phyloP scores from a whole-genome alignment of 2,113 vertebrate genomes.

The Prionailurus bengalensis region DNA sequence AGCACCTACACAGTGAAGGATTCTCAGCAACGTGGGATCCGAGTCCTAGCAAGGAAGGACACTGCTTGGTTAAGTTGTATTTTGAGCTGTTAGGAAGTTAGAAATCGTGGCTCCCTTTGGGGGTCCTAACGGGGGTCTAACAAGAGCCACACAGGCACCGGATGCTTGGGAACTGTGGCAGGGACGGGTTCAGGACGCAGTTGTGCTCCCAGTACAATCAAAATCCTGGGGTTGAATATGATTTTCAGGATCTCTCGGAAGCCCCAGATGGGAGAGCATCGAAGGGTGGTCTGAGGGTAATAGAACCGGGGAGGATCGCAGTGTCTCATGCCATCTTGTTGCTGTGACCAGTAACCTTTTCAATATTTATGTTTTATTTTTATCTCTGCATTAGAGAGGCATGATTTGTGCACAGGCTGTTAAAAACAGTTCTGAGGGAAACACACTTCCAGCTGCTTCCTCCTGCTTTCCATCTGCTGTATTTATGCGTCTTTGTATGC shows the following conservation, averaged over 20 bases:
- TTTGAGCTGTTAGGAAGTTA: background rate
- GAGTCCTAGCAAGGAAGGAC: background rate
- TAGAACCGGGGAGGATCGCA: slow-evolving; percentile 44
- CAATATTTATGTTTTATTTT: slow-evolving; percentile 90
- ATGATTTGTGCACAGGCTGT: slow-evolving; percentile 90
- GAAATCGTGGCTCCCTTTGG: background rate
- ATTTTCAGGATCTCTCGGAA: slow-evolving; percentile 54
- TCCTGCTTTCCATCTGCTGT: slow-evolving; percentile 90
- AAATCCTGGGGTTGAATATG: background rate
- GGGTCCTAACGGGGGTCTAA: background rate
- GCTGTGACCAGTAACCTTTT: slow-evolving; percentile 88
- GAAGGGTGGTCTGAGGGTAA: background rate
- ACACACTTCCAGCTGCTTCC: slow-evolving; percentile 91
- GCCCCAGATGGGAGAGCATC: background rate
- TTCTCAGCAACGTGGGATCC: background rate
- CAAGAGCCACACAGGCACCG: background rate
- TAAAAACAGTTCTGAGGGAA: slow-evolving; percentile 90
- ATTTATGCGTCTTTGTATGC: slow-evolving; percentile 85
- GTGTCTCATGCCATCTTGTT: slow-evolving; percentile 75
- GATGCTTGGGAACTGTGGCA: background rate
- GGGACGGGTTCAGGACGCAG: background rate
- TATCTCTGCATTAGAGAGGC: slow-evolving; percentile 88
- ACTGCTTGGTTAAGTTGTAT: background rate
- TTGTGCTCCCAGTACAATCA: background rate
- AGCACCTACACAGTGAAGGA: background rate